phyloP scores from a whole-genome alignment of 2,888 invertebrate species.

The Euphydryas editha region DNA sequence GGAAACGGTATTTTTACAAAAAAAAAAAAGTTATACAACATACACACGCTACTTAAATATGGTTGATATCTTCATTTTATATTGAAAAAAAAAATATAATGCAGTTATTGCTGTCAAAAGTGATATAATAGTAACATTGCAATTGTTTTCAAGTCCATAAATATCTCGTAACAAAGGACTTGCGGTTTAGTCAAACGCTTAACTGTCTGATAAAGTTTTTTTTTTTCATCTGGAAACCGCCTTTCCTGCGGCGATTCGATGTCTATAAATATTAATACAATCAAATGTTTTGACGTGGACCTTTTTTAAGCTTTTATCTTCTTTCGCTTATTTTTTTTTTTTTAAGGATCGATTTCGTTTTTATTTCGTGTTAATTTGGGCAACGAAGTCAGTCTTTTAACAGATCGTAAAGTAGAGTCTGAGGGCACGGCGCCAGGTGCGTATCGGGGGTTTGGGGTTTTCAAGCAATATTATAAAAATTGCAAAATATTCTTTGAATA shows the following conservation, averaged over 20 bases:
- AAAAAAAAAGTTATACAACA: constrained; percentile 16
- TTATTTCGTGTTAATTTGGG: constrained; percentile 84
- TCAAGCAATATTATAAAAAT: constrained; percentile 27
- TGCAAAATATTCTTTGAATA: constrained; percentile 11
- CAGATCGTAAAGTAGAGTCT: constrained; percentile 81
- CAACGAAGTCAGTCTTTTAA: constrained; percentile 83
- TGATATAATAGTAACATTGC: constrained; percentile 81
- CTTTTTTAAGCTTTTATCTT: constrained; percentile 83
- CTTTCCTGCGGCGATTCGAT: constrained; percentile 78
- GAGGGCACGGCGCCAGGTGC: constrained; percentile 70
- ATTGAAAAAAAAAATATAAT: constrained; percentile 66
- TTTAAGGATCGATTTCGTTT: constrained; percentile 75
- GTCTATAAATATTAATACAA: constrained; percentile 84
- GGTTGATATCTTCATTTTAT: constrained; percentile 72
- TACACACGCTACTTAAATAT: constrained; percentile 54
- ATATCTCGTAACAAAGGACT: constrained; percentile 81
- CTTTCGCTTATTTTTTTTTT: constrained; percentile 81
- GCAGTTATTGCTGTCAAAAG: constrained; percentile 80
- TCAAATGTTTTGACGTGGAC: constrained; percentile 84
- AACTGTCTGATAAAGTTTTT: constrained; percentile 82
- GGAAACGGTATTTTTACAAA: not conserved
- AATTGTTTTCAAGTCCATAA: constrained; percentile 82
- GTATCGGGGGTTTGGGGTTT: constrained; percentile 46
- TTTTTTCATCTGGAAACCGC: constrained; percentile 62
- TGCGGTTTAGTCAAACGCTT: constrained; percentile 83